These are phyloP conservation scores for Sarcophaga bullata DNA, from an alignment of 1,140 invertebrate genomes.

Conservation along the genomic window DNA sequence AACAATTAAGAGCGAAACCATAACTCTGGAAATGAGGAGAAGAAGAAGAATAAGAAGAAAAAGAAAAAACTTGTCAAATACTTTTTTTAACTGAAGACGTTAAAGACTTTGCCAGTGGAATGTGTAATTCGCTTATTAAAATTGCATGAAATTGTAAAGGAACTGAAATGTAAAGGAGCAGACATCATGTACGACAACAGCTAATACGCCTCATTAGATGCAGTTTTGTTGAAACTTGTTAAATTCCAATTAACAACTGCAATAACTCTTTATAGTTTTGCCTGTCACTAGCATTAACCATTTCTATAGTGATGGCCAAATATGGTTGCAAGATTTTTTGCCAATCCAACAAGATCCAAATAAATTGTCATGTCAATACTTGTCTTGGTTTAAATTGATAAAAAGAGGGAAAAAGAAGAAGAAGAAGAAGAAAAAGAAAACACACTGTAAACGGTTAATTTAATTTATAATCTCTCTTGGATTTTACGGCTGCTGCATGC, in stretches of 20 bases:
- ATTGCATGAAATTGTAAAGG: too few species aligned
- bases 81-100: background rate
- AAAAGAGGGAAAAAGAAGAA: background rate
- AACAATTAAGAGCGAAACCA: background rate
- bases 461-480: slow-evolving; percentile 37
- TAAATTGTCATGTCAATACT: background rate
- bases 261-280: background rate
- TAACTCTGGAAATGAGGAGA: background rate
- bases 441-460: slow-evolving; percentile 25
- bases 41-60: too few species aligned
- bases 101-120: background rate
- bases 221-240: slow-evolving; percentile 27
- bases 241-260: slow-evolving; percentile 37
- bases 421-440: background rate
- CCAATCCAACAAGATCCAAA: background rate
- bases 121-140: too few species aligned
- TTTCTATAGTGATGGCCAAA: background rate
- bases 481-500: slow-evolving; percentile 2
- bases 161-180: background rate
- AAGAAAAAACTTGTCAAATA: background rate
- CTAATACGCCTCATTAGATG: slow-evolving; percentile 31
- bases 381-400: background rate
- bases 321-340: background rate
- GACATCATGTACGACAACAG: background rate
- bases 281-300: background rate